A percentile compares a stretch with the other conserved stretches of the same genome.
These are phyloP conservation scores for Clarias gariepinus DNA, from an alignment of 2,113 vertebrate species.

Conservation along the genomic window DNA sequence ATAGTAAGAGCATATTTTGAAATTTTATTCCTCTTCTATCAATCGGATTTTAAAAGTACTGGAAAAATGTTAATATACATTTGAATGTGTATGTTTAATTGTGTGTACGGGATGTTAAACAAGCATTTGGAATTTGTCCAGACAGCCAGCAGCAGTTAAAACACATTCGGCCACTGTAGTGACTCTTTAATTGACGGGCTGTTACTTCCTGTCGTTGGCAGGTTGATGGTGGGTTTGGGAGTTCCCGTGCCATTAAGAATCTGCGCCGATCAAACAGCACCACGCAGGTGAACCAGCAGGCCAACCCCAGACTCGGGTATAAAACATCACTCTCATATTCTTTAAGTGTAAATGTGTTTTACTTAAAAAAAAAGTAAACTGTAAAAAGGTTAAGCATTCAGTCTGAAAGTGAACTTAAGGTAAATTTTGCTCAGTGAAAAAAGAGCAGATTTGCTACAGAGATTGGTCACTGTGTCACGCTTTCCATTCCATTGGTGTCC, in stretches of 20 bases:
- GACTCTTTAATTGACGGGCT: not conserved
- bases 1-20: no score
- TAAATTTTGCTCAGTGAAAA: not conserved
- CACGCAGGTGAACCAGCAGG: constrained; percentile 84
- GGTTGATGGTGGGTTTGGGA: constrained; percentile 69
- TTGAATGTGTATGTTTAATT: not conserved
- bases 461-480: not conserved
- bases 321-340: not conserved
- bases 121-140: not conserved
- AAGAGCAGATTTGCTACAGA: not conserved
- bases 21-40: no score
- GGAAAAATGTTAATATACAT: not conserved
- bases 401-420: not conserved
- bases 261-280: constrained; percentile 88
- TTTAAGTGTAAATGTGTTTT: not conserved
- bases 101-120: not conserved
- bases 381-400: not conserved
- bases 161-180: not conserved
- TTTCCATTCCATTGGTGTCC: not conserved
- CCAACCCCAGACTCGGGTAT: constrained; percentile 74
- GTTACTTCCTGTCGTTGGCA: constrained; percentile 56
- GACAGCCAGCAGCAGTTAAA: not conserved
- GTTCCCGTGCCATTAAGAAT: constrained; percentile 86
- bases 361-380: not conserved
- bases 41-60: no score